Base-by-base conservation (phyloP, 2,888 invertebrate species). In the Harpalus rufipes region DNA sequence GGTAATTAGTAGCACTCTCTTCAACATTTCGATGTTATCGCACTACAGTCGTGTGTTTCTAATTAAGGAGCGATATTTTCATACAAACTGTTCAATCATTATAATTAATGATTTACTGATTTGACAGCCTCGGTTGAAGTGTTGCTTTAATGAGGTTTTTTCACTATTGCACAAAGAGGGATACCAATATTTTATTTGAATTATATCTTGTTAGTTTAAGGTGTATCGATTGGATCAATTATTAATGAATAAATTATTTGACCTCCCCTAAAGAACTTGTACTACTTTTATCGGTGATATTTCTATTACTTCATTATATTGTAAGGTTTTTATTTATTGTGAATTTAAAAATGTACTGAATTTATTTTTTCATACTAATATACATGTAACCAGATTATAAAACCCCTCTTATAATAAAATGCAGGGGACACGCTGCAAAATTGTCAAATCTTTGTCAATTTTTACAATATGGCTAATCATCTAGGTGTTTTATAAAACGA, bases 1-100 rank as follows among this genome's bases (percentile, higher is more conserved):
- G 8, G 63, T 63, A 63, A 63, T 63, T 63, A 63, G 21, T 12
- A 14, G 59, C 59, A 61, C 59, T 21, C 59, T 61, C 59, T 1
- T 16, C 59, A 16, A 14, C 16, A 61, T n/a, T 56, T 18, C 25
- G 63, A 63, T 63, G 25, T 25, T 63, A 63, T 63, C 63, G 18
- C 63, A 25, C 7, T 16, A 12, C 63, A 63, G 21, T 63, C 63
- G 63, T 63, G 21, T 63, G 63, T 18, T 25, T 18, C 18, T 63
- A 21, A 63, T 63, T 63, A 63, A 63, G 63, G 63, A 12, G 25
- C 63, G 63, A 63, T 63, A 63, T 63, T 63, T 63, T 63, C 63
- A 63, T 25, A 12, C 21, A 61, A 25, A 21, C 63, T 12, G 12
- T 18, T 21, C 63, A 25, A 12, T 63, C 63, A 63, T 63, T 63